Base-by-base conservation (phyloP, 2,113 vertebrate genomes). In the Nerophis ophidion region DNA sequence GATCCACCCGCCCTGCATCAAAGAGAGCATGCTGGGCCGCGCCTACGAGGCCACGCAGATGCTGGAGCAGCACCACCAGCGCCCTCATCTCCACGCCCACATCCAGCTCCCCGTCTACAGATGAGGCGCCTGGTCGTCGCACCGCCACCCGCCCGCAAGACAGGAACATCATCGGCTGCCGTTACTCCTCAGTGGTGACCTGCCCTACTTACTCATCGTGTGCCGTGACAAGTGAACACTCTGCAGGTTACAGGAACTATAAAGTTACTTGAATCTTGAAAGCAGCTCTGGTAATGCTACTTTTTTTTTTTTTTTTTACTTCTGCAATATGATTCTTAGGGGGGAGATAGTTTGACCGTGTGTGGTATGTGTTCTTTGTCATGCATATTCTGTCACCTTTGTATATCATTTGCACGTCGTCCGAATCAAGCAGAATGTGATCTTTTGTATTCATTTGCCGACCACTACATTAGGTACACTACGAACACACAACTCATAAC, bases 1-100 rank as follows among this genome's bases (percentile, higher is more conserved):
- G 87, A 94, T 98, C 83, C 95, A 93, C 72, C 95, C 96, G 0
- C 94, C 95, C 70, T 98, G 96, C 90, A 98, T 98, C 89, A 98
- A 97, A 85, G 95, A 97, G 85, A 90, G 93, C 89, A 98, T 98
- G 96, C 87, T 98, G 86, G 96, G 96, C 81, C 94, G 93, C 33
- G 93, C 94, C 80, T 96, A 98, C 42, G 91, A 95, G 81, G 93
- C 93, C 0, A 26, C 26, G 89, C 93, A 84, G 92, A 93, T 5
- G 89, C 93, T 93, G 89, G 93, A 94, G 84, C 95, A 94, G 85
- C 92, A 94, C 19, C 90, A 89, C 83, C 49, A 51, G 16, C 49
- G 26, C 17, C 48, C 48, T 49, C 48, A 51, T 26, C 49, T 26
- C 14, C 26, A 53, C 51, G 33, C 51, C 26, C 94, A 97, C 92